These are phyloP conservation scores for Phasianus colchicus DNA, from an alignment of 2,113 vertebrate genomes.

Conservation along the genomic window DNA sequence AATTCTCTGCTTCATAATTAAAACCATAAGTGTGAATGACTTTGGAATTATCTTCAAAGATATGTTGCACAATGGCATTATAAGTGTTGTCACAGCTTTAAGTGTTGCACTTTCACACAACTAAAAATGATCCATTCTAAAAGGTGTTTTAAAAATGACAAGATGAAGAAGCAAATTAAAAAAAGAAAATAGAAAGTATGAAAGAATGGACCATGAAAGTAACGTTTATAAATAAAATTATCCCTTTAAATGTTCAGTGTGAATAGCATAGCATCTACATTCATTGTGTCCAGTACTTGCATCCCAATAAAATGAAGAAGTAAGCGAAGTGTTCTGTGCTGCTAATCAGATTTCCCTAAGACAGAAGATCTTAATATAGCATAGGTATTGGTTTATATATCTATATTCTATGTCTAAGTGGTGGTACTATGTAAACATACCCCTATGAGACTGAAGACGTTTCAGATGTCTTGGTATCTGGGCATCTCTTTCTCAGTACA, in stretches of 20 bases:
- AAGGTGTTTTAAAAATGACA: neutral
- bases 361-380: neutral
- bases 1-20: neutral
- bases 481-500: neutral
- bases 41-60: neutral
- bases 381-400: neutral
- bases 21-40: neutral
- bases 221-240: neutral
- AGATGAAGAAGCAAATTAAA: neutral
- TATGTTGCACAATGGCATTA: neutral
- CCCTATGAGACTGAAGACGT: neutral
- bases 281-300: neutral
- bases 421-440: neutral
- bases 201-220: neutral
- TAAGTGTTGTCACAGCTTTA: neutral
- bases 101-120: neutral
- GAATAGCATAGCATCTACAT: neutral
- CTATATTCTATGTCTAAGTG: neutral
- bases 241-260: neutral
- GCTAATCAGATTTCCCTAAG: neutral
- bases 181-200: neutral
- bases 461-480: neutral
- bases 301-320: neutral
- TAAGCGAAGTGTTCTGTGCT: neutral
- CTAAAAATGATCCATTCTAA: neutral